Conservation (phyloP, 1,140 invertebrate species). For the Drosophila pallidifrons region DNA sequence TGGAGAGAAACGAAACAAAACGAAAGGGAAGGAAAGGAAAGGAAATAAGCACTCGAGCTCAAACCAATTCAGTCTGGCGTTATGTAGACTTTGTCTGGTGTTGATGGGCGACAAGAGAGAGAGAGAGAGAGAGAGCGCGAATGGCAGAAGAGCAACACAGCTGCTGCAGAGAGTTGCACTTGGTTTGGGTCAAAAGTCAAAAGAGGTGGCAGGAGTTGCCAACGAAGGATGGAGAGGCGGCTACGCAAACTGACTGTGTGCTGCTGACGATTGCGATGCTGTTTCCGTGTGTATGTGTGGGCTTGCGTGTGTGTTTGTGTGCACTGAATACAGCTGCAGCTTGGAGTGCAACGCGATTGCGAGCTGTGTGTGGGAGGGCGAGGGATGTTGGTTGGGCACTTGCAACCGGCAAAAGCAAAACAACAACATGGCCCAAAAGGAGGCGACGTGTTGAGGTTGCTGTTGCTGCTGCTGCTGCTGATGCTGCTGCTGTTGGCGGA, state of each 20-base stretch:
- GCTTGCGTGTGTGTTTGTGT: constrained; percentile 20
- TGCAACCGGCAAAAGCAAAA: constrained; percentile 38
- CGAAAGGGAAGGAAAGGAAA: constrained; percentile 20
- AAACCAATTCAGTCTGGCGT: constrained; percentile 41
- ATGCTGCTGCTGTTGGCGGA: constrained; percentile 63
- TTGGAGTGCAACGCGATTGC: constrained; percentile 57
- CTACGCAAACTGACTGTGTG: constrained; percentile 23
- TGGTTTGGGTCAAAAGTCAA: constrained; percentile 7
- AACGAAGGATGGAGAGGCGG: not conserved
- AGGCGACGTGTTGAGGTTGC: constrained; percentile 59
- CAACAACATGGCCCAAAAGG: constrained; percentile 51
- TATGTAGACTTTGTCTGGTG: constrained; percentile 54
- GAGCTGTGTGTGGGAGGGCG: not conserved
- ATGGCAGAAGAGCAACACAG: constrained; percentile 12
- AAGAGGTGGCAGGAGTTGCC: not conserved
- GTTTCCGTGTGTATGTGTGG: not conserved
- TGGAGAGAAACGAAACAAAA: constrained; percentile 30
- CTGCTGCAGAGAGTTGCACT: constrained; percentile 10
- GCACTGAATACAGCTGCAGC: constrained; percentile 39
- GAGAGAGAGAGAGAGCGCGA: constrained; percentile 34
- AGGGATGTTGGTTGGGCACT: constrained; percentile 27
- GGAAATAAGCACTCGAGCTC: constrained; percentile 24
- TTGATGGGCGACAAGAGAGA: constrained; percentile 38
- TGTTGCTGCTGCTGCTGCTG: constrained; percentile 28
- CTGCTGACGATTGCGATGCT: constrained; percentile 27